Conservation (phyloP, 2,888 invertebrate species). For the Trachelus iudaicus region DNA sequence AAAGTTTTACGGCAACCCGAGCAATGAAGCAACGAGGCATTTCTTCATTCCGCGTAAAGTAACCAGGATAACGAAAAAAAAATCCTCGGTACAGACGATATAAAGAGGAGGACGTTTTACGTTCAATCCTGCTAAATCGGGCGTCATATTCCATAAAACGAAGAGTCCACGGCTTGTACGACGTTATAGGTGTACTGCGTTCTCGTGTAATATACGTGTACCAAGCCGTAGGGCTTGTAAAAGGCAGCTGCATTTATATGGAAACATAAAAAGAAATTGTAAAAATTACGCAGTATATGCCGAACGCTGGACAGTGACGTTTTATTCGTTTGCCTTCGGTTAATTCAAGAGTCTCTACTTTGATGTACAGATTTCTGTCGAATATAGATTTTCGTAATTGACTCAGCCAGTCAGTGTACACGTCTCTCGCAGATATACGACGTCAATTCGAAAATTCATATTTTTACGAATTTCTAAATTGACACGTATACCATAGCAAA, state of each 20-base stretch:
- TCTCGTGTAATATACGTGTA: no score
- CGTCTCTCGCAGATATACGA: not conserved
- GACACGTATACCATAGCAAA: no score
- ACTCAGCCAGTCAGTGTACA: not conserved
- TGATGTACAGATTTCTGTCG: not conserved
- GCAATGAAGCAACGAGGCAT: not conserved
- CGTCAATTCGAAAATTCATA: not conserved
- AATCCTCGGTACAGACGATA: constrained; percentile 26
- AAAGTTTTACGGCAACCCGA: not conserved
- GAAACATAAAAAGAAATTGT: no score
- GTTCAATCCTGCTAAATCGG: constrained; percentile 35
- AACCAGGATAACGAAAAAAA: constrained; percentile 28
- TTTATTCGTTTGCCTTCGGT: no score
- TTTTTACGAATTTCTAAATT: not conserved
- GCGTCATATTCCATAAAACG: constrained; percentile 38
- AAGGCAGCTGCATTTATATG: no score
- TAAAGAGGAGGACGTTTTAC: constrained; percentile 26
- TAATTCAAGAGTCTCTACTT: not conserved
- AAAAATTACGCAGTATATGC: no score
- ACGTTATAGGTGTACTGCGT: no score
- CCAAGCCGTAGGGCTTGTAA: no score
- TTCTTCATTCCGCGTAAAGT: not conserved
- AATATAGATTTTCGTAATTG: not conserved
- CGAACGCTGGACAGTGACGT: no score
- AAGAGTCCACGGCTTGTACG: not conserved